A percentile compares a stretch with the other conserved stretches of the same genome.
Evolutionary conservation across 53 echinoderm and acorn worm genomes (phyloP).

Genomic region (Zoroaster sp.): DNA sequence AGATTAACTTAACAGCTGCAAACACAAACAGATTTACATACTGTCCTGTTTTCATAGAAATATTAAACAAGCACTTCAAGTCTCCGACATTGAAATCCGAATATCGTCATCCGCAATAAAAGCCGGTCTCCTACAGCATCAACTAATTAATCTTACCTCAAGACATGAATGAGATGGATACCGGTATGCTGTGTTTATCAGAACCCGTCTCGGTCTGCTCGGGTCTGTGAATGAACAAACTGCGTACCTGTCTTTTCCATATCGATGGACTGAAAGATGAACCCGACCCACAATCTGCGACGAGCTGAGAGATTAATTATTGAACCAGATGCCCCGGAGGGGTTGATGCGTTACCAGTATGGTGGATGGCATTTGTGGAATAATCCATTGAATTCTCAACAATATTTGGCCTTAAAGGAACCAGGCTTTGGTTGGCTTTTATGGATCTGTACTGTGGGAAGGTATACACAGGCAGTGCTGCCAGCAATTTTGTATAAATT

Average conservation of each 20-base stretch:
- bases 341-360: neutral
- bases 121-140: neutral
- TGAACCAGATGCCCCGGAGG: slow-evolving; percentile 28
- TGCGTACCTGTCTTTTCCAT: neutral
- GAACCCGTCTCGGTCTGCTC: neutral
- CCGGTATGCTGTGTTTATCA: neutral
- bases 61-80: no score
- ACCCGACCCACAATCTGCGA: slow-evolving; percentile 21
- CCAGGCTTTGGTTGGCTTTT: no score
- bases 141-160: neutral
- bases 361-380: neutral
- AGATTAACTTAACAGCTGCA: no score
- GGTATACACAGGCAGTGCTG: no score
- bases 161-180: neutral
- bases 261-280: slow-evolving; percentile 13
- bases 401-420: neutral
- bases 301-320: slow-evolving; percentile 22
- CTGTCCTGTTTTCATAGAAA: no score
- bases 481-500: no score
- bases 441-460: no score
- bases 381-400: neutral
- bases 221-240: neutral
- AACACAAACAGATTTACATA: no score
- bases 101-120: no score
- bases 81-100: no score